Conservation (phyloP, 2,797 vertebrate genomes). For the Chrosomus eos region DNA sequence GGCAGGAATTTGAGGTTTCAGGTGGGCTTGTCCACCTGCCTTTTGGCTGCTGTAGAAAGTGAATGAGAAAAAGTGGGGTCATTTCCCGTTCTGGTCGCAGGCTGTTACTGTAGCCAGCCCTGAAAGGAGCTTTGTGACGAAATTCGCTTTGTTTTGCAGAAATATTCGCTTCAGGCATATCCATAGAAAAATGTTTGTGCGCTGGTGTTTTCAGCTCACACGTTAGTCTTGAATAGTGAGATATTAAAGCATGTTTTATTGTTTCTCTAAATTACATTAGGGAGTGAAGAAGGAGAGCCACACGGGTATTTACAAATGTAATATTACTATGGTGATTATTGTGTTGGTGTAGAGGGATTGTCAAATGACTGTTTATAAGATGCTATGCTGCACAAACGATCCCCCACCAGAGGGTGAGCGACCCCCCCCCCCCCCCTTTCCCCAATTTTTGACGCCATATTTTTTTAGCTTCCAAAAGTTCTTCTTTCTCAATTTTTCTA, state of each 20-base stretch:
- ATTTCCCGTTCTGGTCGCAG: constrained; percentile 62
- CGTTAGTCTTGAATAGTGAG: background rate
- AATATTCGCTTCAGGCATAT: constrained; percentile 11
- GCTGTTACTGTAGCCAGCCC: constrained; percentile 53
- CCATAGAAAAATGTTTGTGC: background rate
- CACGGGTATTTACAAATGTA: constrained; percentile 15
- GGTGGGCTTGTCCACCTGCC: constrained; percentile 61
- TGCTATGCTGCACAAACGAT: constrained; percentile 16
- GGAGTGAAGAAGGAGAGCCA: background rate
- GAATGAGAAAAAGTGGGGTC: constrained; percentile 36
- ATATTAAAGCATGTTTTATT: constrained; percentile 12
- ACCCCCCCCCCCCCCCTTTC: too few relatives aligned
- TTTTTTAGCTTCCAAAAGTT: background rate
- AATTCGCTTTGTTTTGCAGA: constrained; percentile 44
- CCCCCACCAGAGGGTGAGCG: constrained; percentile 15
- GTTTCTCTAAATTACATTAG: constrained; percentile 21
- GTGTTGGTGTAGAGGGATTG: constrained; percentile 28
- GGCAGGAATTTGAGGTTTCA: constrained; percentile 60
- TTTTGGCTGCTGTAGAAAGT: constrained; percentile 52
- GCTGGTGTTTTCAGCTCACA: background rate
- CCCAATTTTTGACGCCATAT: background rate
- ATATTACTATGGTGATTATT: constrained; percentile 56
- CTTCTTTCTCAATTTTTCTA: background rate
- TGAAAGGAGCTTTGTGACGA: constrained; percentile 73
- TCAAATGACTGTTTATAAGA: constrained; percentile 47